Conservation (phyloP, 2,888 invertebrate genomes). For the Napeogenes sylphis region DNA sequence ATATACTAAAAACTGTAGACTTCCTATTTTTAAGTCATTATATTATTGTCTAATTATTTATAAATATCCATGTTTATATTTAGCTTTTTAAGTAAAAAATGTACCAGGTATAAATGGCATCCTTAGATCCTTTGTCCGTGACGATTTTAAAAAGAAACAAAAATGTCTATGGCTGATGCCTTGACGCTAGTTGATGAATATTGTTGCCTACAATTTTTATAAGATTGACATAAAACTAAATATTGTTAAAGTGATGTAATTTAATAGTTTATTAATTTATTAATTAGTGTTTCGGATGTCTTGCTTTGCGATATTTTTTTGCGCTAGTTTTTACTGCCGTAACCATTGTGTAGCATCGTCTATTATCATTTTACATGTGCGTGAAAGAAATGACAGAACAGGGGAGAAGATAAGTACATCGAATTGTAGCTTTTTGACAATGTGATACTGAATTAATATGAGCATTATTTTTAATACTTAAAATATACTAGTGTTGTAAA, state of each 20-base stretch:
- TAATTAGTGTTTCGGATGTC: conserved; percentile 47
- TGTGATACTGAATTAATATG: conserved; percentile 49
- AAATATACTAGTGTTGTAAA: conserved; percentile 38
- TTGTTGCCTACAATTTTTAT: conserved; percentile 42
- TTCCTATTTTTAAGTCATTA: no score
- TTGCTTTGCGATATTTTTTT: conserved; percentile 37
- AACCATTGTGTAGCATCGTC: conserved; percentile 50
- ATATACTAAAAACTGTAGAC: no score
- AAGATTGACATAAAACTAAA: conserved; percentile 35
- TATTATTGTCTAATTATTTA: no score
- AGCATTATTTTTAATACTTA: conserved; percentile 34
- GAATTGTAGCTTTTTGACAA: conserved; percentile 56
- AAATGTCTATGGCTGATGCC: conserved; percentile 68
- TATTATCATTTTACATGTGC: conserved; percentile 68
- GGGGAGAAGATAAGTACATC: conserved; percentile 44
- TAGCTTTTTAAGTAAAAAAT: no score
- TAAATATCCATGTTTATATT: no score
- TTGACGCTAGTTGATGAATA: conserved; percentile 59
- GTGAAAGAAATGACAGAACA: conserved; percentile 68
- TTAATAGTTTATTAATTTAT: conserved; percentile 33
- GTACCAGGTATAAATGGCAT: no score
- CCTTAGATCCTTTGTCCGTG: no score
- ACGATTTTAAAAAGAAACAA: conserved; percentile 32
- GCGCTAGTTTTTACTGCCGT: conserved; percentile 33
- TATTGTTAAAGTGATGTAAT: conserved; percentile 38